Percentiles rank a stretch among this genome's conserved stretches.
Conservation (phyloP, 2,888 invertebrate genomes). For the Acronicta alni region DNA sequence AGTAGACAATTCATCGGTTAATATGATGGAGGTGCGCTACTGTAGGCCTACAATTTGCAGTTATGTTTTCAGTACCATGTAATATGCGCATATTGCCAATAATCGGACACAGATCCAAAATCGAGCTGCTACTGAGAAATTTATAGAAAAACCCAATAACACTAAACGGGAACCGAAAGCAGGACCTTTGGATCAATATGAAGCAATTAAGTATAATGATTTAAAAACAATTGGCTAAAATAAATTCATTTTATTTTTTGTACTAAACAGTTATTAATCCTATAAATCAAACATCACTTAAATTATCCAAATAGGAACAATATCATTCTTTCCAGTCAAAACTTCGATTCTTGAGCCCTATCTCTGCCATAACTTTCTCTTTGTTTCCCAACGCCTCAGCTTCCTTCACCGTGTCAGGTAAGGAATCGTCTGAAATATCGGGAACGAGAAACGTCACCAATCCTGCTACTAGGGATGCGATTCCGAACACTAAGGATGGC, state of each 20-base stretch:
- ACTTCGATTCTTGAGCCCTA: constrained; percentile 27
- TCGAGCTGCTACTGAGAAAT: too few species aligned
- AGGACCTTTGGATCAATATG: too few species aligned
- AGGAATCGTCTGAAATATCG: constrained; percentile 70
- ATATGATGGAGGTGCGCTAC: too few species aligned
- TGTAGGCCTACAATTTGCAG: too few species aligned
- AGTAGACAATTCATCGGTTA: too few species aligned
- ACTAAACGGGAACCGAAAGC: too few species aligned
- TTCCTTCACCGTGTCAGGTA: constrained; percentile 78
- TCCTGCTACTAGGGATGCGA: constrained; percentile 70
- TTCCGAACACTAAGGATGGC: constrained; percentile 75
- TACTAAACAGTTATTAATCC: neutral
- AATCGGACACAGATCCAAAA: too few species aligned
- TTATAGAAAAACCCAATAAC: too few species aligned
- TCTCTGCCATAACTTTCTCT: constrained; percentile 19
- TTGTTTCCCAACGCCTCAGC: constrained; percentile 73
- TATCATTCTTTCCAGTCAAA: constrained; percentile 45
- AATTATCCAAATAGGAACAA: neutral
- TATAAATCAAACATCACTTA: neutral
- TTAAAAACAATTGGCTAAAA: neutral
- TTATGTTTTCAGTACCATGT: too few species aligned
- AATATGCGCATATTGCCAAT: too few species aligned
- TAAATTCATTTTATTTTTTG: neutral
- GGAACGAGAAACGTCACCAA: constrained; percentile 74
- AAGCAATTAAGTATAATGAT: too few species aligned